phyloP scores from a whole-genome alignment of 92 coral and sea anemone genomes.

The Paramuricea clavata region DNA sequence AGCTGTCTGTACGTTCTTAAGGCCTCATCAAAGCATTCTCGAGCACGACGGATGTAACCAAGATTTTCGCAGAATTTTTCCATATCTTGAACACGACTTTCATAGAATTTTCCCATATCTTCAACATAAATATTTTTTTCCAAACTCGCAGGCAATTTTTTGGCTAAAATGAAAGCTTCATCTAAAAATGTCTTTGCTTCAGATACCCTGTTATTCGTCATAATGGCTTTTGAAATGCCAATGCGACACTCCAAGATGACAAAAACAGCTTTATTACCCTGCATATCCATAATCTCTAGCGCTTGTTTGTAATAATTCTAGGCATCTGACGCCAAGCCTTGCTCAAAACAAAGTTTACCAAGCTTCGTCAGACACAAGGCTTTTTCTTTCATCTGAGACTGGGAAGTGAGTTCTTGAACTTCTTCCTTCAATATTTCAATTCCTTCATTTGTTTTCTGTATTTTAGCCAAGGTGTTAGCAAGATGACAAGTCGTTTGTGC shows the following conservation, averaged over 20 bases:
- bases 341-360: too few relatives aligned
- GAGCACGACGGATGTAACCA: background rate
- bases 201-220: background rate
- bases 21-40: background rate
- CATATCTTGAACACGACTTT: too few relatives aligned
- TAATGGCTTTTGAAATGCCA: too few relatives aligned
- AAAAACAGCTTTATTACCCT: background rate
- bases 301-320: too few relatives aligned
- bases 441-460: background rate
- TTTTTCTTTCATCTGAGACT: background rate
- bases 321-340: too few relatives aligned
- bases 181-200: background rate
- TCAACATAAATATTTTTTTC: too few relatives aligned
- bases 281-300: too few relatives aligned
- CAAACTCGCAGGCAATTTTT: background rate
- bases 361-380: too few relatives aligned
- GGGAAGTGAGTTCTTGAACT: background rate
- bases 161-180: background rate
- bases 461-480: background rate
- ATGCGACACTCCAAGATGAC: too few relatives aligned
- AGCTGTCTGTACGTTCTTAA: background rate
- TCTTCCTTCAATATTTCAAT: background rate
- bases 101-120: too few relatives aligned
- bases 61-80: conserved; percentile 4
- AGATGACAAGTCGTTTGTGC: background rate